phyloP scores from a whole-genome alignment of 2,113 vertebrate genomes.

The Edolisoma coerulescens region DNA sequence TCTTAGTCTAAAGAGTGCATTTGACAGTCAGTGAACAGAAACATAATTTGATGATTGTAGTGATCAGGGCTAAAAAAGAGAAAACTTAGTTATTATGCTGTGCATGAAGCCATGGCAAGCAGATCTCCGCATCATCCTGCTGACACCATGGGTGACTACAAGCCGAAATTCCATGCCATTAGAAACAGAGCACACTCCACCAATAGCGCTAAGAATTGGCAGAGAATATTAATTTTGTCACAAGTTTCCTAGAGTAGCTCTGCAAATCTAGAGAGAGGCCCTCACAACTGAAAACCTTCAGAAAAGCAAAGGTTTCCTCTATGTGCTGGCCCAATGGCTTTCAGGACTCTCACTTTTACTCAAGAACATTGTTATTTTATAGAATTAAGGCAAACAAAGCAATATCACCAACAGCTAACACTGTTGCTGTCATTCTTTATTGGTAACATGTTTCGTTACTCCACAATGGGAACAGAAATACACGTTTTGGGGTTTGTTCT shows the following conservation, averaged over 20 bases:
- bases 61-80: neutral
- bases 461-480: neutral
- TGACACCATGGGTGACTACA: fast-evolving
- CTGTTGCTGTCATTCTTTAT: neutral
- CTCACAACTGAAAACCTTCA: neutral
- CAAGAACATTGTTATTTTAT: neutral
- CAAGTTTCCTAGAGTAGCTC: neutral
- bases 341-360: neutral
- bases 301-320: neutral
- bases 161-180: neutral
- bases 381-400: neutral
- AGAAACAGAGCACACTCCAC: neutral
- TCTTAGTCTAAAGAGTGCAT: neutral
- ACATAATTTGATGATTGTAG: neutral
- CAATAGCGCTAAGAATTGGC: neutral
- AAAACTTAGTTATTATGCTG: neutral
- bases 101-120: neutral
- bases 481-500: fast-evolving
- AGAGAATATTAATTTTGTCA: neutral
- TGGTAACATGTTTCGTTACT: fast-evolving
- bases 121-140: neutral
- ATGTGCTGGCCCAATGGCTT: neutral
- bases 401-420: neutral
- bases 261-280: neutral
- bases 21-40: neutral